A percentile compares a stretch with the other conserved stretches of the same genome.
Conservation (phyloP, 2,888 invertebrate genomes). For the Galerucella pusilla region DNA sequence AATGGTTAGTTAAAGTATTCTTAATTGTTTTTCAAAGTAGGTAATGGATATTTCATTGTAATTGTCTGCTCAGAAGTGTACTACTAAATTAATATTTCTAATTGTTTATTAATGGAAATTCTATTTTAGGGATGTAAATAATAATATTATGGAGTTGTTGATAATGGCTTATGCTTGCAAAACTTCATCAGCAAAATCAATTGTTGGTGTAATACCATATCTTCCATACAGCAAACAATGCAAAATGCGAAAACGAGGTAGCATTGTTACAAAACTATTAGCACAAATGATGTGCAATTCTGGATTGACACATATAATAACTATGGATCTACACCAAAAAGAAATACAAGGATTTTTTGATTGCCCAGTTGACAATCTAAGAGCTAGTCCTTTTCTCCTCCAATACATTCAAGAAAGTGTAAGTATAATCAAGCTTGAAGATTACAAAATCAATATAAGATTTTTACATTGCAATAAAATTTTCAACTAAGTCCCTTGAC, state of each 20-base stretch:
- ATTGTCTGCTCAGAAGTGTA: too few relatives aligned
- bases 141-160: slow-evolving; percentile 98
- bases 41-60: too few relatives aligned
- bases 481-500: too few relatives aligned
- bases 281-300: slow-evolving; percentile 98
- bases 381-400: slow-evolving; percentile 96
- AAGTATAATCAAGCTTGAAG: slow-evolving; percentile 62
- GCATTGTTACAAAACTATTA: slow-evolving; percentile 95
- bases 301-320: slow-evolving; percentile 95
- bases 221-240: slow-evolving; percentile 98
- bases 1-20: too few relatives aligned
- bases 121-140: slow-evolving; percentile 91
- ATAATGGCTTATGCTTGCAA: slow-evolving; percentile 99
- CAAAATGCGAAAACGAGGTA: slow-evolving; percentile 98
- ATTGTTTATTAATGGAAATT: neutral
- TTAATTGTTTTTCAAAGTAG: too few relatives aligned
- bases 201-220: slow-evolving; percentile 98
- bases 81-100: too few relatives aligned
- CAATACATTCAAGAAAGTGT: slow-evolving; percentile 98
- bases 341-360: slow-evolving; percentile 99
- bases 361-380: slow-evolving; percentile 96
- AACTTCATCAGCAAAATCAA: slow-evolving; percentile 95
- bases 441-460: neutral
- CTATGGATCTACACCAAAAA: slow-evolving; percentile 99
- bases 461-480: neutral